Base-by-base conservation (phyloP, 2,797 vertebrate genomes). In the Nyctalus aviator region DNA sequence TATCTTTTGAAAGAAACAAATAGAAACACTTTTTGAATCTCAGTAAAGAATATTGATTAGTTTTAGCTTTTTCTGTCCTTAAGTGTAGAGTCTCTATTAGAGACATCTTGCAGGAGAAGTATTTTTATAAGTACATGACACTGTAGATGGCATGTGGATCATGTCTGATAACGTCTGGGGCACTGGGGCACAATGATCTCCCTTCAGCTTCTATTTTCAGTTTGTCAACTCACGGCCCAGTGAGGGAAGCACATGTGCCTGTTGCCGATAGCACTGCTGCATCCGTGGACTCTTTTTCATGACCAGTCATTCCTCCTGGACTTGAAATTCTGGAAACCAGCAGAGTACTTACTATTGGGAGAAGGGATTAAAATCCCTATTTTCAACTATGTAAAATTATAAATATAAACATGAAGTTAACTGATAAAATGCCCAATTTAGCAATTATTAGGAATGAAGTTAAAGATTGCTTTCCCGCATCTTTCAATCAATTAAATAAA, bases 191-290 rank as follows among this genome's bases (percentile, higher is more conserved):
- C 37, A 77, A 37, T 84, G 4, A 57, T 57, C 30, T 46, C 35
- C 14, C n/a, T 23, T 62, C 25, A 50, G 12, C 17, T 20, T 62
- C 44, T 72, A n/a, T 50, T 82, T 82, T 50, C 77, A 90, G 41
- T 48, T 59, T 37, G 8, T 50, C 53, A 37, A 8, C n/a, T 50
- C 41, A 50, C 23, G n/a, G 2, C 7, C 23, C 23, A 30, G n/a
- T 0, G 1, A 72, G n/a, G 25, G 13, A 73, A 50, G 18, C 2
- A 3, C 12, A 18, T 5, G 5, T 13, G 48, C 8, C 9, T 11
- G 6, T 20, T 37, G 66, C 41, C 3, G 17, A 1, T 37, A 21
- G 83, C 25, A 12, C 9, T 25, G 44, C 18, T 50, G 20, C n/a
- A 17, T 25, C 71, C 20, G 27, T 41, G 48, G 41, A 14, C 18